Base-by-base conservation (phyloP, 1,140 invertebrate genomes). In the Aphis gossypii region DNA sequence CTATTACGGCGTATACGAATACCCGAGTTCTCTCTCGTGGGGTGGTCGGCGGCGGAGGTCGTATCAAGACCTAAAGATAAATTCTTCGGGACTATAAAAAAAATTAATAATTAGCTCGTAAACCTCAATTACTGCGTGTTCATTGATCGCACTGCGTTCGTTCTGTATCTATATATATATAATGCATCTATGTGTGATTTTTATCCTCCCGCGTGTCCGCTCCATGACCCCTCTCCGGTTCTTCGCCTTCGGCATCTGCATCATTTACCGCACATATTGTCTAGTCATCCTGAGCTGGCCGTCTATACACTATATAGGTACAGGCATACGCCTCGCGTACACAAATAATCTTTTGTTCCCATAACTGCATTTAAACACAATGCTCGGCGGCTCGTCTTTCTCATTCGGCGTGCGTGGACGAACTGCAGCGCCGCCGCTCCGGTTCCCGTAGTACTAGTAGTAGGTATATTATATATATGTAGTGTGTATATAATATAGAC, bases 341-440 rank as follows among this genome's bases (percentile, higher is more conserved):
- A 93, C 48, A 93, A 93, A 93, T 93, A 86, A 93, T 93, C 92
- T 93, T 93, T 93, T 93, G 92, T 93, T 93, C 92, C 92, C 92
- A 86, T 93, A 93, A 93, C 92, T 93, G 92, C 92, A 86, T 93
- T 93, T 84, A 93, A 93, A 93, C 92, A 93, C 92, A 93, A 93
- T 93, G 92, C 54, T 89, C 88, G 88, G 35, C 54, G 89, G 89
- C 54, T 83, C 90, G 76, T 84, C 68, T 84, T 93, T 93, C 46
- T 93, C 68, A 54, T 35, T 83, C 90, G 60, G 60, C 68, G 91
- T 92, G 46, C 68, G 76, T 38, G 46, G 60, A 92, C 76, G 60
- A 14, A 76, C 60, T 76, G 60, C 60, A 92, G 91, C 76, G 76
- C 91, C 76, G 91, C 91, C 90, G 90, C 68, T 44, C 25, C 20